Evolutionary conservation across 2,113 vertebrate genomes (phyloP).

Genomic region (Macroglossus sobrinus): DNA sequence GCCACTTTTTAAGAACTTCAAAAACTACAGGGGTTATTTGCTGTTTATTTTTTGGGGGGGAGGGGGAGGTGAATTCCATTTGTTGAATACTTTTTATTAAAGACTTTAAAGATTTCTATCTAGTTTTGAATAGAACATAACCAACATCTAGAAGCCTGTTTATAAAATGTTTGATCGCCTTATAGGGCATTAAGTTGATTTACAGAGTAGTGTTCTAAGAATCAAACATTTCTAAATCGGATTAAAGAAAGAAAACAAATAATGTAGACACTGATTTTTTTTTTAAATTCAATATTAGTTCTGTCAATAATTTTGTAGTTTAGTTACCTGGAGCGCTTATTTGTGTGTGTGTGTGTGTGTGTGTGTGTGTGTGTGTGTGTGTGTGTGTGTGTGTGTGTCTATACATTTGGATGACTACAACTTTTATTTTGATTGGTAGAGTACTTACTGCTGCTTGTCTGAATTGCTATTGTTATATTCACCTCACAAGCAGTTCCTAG

Average conservation of each 20-base stretch:
- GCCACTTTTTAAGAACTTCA: not conserved
- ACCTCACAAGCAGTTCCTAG: not conserved
- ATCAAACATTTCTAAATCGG: not conserved
- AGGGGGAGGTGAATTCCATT: rapidly evolving
- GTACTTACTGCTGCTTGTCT: not conserved
- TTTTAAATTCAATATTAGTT: not conserved
- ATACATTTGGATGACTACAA: not conserved
- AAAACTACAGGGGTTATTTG: not conserved
- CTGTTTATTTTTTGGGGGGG: not conserved
- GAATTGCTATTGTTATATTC: not conserved
- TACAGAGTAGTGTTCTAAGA: not conserved
- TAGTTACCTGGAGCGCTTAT: not conserved
- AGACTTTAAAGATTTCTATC: not conserved
- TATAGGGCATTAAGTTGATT: not conserved
- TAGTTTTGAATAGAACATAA: not conserved
- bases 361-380: not conserved
- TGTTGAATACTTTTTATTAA: not conserved
- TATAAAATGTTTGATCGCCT: not conserved
- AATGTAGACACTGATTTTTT: not conserved
- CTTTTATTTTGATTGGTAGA: not conserved
- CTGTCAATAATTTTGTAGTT: not conserved
- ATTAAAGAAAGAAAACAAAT: not conserved
- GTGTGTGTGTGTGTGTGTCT: not conserved
- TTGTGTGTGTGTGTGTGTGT: not conserved
- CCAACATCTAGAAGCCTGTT: not conserved